Evolutionary conservation across 53 echinoderm and acorn worm species (phyloP), one percentile per base, ranked within the genome.

Genomic region (Echinometra lucunter): DNA sequence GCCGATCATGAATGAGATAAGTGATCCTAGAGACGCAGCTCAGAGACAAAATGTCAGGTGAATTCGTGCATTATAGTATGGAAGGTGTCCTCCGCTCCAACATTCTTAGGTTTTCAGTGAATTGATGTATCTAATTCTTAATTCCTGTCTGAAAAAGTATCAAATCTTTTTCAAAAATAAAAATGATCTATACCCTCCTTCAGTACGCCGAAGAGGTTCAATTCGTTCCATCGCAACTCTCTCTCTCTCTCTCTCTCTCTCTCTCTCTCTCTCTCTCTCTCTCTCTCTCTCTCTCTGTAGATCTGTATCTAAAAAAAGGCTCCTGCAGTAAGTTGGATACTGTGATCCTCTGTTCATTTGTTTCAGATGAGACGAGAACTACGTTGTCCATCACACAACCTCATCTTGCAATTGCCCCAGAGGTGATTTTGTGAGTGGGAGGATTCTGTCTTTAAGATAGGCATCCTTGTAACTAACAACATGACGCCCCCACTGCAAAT

Each of bases 1-100:
- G 28, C 49, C 7, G 85, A 85, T 85, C 85, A 85, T 85, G n/a
- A 85, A 85, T 15, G 49, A 85, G 85, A 85, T 85, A 42, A 78
- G 40, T 37, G 75, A 75, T 10, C 40, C 7, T 85, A 4, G 45
- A 49, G 85, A 28, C n/a, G 28, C 53, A 47, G 13, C 45, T 45
- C 28, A 27, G 44, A 81, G 42, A 81, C 81, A 81, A 17, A 42
- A 80, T 85, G 85, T 85, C 49, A 49, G 49, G 85, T 85, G 85
- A 85, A 85, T 47, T 81, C 8, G 47, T 47, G 85, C 85, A 28
- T 47, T 45, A n/a, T 23, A 30, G 1, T 12, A 42, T 44, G 23
- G 4, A 85, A 49, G 49, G 78, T 40, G 38, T 78, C 35, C 38
- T 40, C 40, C 42, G 19, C 6, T 40, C 19, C 19, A 38, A 18